A percentile compares a stretch with the other conserved stretches of the same genome.
phyloP scores from a whole-genome alignment of 2,888 invertebrate genomes.

The Zaprionus obscuricornis region DNA sequence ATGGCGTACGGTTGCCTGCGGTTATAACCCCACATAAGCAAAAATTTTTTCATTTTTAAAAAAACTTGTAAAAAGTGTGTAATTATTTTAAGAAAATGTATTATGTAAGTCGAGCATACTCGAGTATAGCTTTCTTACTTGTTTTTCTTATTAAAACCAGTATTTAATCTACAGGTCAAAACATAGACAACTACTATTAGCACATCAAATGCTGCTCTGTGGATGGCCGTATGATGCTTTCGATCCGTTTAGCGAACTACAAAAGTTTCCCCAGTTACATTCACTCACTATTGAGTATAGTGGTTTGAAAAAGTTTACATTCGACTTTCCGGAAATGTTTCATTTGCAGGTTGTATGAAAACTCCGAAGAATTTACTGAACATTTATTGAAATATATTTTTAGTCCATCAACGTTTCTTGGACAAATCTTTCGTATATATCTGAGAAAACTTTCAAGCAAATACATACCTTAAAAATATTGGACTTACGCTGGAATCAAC shows the following conservation, averaged over 20 bases:
- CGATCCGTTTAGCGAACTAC: slow-evolving; percentile 73
- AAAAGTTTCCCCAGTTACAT: slow-evolving; percentile 76
- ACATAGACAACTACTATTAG: slow-evolving; percentile 26
- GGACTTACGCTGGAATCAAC: slow-evolving; percentile 82
- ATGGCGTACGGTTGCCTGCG: no score
- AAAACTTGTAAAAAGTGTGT: no score
- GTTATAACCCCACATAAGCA: no score
- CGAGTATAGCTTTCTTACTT: no score
- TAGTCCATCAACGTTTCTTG: slow-evolving; percentile 82
- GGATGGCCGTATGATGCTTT: slow-evolving; percentile 80
- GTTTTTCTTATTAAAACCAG: no score
- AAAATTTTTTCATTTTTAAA: no score
- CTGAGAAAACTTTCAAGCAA: slow-evolving; percentile 77
- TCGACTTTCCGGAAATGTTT: slow-evolving; percentile 80
- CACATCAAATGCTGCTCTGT: slow-evolving; percentile 73
- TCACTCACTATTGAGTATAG: slow-evolving; percentile 80
- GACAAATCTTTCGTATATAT: slow-evolving; percentile 81
- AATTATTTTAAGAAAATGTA: no score
- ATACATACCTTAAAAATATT: slow-evolving; percentile 75
- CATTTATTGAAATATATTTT: slow-evolving; percentile 1
- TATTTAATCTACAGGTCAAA: slow-evolving; percentile 31
- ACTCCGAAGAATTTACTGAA: no score
- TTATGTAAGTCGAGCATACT: no score
- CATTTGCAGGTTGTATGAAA: slow-evolving; percentile 67
- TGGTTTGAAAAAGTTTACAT: slow-evolving; percentile 73